phyloP scores from a whole-genome alignment of 2,888 invertebrate genomes.

The Steinernema carpocapsae region DNA sequence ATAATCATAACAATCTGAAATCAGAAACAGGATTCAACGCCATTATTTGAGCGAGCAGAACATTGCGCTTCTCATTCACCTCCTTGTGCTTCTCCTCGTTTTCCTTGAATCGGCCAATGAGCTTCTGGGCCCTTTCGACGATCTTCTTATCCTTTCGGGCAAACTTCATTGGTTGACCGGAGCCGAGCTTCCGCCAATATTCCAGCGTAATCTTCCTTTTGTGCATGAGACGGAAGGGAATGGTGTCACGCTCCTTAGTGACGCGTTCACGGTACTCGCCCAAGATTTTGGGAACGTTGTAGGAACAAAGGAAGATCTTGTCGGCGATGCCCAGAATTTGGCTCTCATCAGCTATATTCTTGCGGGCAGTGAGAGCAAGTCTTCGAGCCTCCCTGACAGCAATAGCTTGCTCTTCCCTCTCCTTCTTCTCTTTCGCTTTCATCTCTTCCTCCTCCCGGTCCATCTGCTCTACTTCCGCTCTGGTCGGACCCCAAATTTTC shows the following conservation, averaged over 20 bases:
- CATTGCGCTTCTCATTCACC: background rate
- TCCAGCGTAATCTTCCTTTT: background rate
- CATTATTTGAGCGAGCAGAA: background rate
- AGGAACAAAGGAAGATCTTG: slow-evolving; percentile 8
- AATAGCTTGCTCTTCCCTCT: background rate
- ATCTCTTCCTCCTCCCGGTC: no score
- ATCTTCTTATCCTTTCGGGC: background rate
- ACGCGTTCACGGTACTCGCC: background rate
- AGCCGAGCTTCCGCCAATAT: background rate
- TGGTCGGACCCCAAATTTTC: no score
- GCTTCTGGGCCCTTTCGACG: background rate
- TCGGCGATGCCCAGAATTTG: slow-evolving; percentile 9
- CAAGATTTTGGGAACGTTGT: background rate
- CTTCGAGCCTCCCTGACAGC: background rate
- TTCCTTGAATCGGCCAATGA: background rate
- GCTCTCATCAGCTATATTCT: no score
- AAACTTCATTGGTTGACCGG: background rate
- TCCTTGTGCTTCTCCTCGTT: background rate
- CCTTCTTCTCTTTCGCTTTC: background rate
- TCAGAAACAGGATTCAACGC: no score
- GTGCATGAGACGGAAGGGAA: background rate
- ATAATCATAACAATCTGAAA: no score
- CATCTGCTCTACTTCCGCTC: no score
- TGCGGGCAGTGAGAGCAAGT: no score
- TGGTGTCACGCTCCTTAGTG: background rate